Evolutionary conservation across 2,113 vertebrate species (phyloP).

Genomic region (Albula goreensis): DNA sequence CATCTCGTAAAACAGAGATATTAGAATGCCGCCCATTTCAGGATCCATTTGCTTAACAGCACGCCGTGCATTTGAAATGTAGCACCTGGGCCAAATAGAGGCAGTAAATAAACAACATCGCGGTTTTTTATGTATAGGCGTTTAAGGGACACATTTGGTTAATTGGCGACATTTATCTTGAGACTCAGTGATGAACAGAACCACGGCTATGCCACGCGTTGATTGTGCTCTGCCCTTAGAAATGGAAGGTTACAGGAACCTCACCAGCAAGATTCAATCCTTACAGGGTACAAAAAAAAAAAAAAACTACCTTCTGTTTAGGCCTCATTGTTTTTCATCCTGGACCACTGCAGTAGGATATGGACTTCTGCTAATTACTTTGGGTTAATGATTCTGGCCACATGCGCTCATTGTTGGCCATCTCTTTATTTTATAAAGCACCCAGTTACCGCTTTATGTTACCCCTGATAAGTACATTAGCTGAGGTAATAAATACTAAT

Average conservation of each 20-base stretch:
- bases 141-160: not conserved
- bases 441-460: not conserved
- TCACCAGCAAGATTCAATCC: no score
- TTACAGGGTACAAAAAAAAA: no score
- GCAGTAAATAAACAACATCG: not conserved
- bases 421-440: not conserved
- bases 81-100: not conserved
- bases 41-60: not conserved
- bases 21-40: not conserved
- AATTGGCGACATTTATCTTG: not conserved
- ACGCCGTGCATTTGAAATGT: not conserved
- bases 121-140: not conserved
- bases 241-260: no score
- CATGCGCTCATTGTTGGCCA: not conserved
- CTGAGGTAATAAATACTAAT: not conserved
- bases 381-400: conserved; percentile 1
- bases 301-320: not conserved
- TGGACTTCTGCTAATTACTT: not conserved
- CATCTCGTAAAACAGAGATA: not conserved
- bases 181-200: not conserved
- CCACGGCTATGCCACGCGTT: no score
- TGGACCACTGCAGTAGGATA: not conserved
- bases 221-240: no score
- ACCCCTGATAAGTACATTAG: not conserved
- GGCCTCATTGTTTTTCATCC: not conserved